Percentiles rank a stretch among this genome's conserved stretches.
These are phyloP conservation scores for Scaptodrosophila latifasciaeformis DNA, from an alignment of 2,888 invertebrate genomes.

Conservation along the genomic window DNA sequence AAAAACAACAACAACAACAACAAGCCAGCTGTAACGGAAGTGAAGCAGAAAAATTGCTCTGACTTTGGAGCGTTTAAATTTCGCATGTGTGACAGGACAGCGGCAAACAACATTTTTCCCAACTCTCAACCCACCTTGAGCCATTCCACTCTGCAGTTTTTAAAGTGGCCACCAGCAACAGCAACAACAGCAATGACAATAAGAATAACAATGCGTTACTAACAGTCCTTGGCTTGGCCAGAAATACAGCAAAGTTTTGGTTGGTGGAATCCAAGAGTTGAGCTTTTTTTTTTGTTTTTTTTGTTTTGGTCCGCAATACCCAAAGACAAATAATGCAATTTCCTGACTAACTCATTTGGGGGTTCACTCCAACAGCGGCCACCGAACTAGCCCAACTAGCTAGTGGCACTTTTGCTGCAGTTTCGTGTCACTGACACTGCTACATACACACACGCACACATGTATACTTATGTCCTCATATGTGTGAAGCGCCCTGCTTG, in stretches of 20 bases:
- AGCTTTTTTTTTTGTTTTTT: not conserved
- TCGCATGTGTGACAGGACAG: constrained; percentile 59
- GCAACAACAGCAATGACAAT: constrained; percentile 25
- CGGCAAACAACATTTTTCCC: not conserved
- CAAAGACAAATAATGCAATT: constrained; percentile 68
- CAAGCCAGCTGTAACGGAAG: constrained; percentile 41
- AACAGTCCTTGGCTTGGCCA: not conserved
- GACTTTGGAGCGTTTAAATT: constrained; percentile 61
- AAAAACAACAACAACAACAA: constrained; percentile 13
- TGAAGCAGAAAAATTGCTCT: constrained; percentile 67
- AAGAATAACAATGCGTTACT: constrained; percentile 2
- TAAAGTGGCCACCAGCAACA: constrained; percentile 33
- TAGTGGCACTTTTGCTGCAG: constrained; percentile 19
- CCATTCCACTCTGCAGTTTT: constrained; percentile 22
- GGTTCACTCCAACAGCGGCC: constrained; percentile 14
- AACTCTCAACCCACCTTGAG: too few species aligned
- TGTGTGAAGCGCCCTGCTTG: constrained; percentile 1
- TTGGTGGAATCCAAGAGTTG: too few species aligned
- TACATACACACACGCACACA: not conserved
- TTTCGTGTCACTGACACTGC: constrained; percentile 52
- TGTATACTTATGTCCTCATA: not conserved
- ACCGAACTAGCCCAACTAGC: constrained; percentile 13
- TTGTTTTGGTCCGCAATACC: constrained; percentile 49
- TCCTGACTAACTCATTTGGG: constrained; percentile 66
- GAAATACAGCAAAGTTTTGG: too few species aligned